Evolutionary conservation across 2,113 vertebrate species (phyloP).

Genomic region (Podarcis cretensis): DNA sequence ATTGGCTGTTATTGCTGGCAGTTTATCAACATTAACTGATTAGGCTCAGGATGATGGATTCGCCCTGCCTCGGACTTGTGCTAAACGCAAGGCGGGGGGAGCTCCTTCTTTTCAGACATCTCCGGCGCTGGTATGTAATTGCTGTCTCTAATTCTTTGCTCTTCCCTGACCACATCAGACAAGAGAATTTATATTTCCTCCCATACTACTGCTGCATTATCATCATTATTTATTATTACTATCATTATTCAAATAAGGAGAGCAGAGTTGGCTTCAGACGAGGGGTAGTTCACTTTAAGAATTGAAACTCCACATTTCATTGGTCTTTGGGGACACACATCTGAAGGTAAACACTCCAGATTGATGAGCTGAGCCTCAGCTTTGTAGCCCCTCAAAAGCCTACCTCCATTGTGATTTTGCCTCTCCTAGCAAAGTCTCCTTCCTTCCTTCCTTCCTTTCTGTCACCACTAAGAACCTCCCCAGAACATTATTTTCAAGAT

Average conservation of each 20-base stretch:
- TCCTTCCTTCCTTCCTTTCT: too few species aligned
- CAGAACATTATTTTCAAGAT: too few species aligned
- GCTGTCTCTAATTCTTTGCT: constrained; percentile 36
- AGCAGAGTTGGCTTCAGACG: not conserved
- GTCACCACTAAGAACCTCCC: not conserved
- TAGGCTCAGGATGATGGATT: constrained; percentile 78
- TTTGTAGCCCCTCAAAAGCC: not conserved
- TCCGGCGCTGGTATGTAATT: constrained; percentile 53
- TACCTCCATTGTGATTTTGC: not conserved
- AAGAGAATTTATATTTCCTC: constrained; percentile 33
- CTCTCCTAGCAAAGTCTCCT: not conserved
- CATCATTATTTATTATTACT: constrained; percentile 12
- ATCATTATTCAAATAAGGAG: constrained; percentile 73
- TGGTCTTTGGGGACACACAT: constrained; percentile 68
- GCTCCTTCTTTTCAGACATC: constrained; percentile 31
- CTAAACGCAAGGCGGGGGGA: constrained; percentile 13
- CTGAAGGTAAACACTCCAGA: not conserved
- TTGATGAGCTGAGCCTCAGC: not conserved
- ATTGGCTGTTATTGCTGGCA: constrained; percentile 83
- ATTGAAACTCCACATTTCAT: constrained; percentile 77
- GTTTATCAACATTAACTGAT: constrained; percentile 84
- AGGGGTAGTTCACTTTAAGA: constrained; percentile 29
- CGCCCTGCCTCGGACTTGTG: constrained; percentile 60
- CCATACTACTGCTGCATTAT: constrained; percentile 19
- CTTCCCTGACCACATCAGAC: not conserved